Evolutionary conservation across 2,113 vertebrate species (phyloP), one percentile per base, ranked within the genome.

Genomic region (Varanus komodoensis): DNA sequence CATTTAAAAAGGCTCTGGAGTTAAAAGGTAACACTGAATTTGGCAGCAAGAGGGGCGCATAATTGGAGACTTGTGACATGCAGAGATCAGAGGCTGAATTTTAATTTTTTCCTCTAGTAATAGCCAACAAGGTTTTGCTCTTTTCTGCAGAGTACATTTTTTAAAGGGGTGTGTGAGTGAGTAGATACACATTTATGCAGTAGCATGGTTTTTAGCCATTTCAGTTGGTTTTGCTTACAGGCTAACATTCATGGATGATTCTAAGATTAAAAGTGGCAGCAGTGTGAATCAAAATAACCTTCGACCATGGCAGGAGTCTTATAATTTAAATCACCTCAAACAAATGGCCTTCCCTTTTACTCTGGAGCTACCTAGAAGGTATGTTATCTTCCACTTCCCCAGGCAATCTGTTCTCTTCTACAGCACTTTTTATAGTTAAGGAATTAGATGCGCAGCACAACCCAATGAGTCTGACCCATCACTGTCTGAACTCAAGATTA

Each of bases 61-160:
- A 89, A 89, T 89, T 74, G 68, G 38, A 79, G 82, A 85, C 82
- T 38, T 85, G 27, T 68, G 74, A 69, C 61, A 85, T 71, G 75
- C 48, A 79, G 32, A 90, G 74, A 86, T 86, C 89, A 86, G 83
- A 90, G 64, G 71, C 64, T 54, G 64, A 38, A 29, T 68, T 78
- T 84, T 79, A 69, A 69, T 11, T 68, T 23, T 17, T 6, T n/a
- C 32, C 48, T 27, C 5, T 29, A 86, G 14, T 57, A 14, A 19
- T 57, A 15, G 50, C 87, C 87, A 57, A 57, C 29, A 83, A 89
- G 54, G 52, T 74, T 82, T 82, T 83, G 89, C 34, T 14, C 8
- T 71, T 68, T 71, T 80, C 64, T 38, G 25, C 11, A 71, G 44
- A 32, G 11, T 52, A 68, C 50, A 57, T 69, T 85, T 77, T 79